phyloP scores from a whole-genome alignment of 2,797 vertebrate species.

The Poecilia wingei region DNA sequence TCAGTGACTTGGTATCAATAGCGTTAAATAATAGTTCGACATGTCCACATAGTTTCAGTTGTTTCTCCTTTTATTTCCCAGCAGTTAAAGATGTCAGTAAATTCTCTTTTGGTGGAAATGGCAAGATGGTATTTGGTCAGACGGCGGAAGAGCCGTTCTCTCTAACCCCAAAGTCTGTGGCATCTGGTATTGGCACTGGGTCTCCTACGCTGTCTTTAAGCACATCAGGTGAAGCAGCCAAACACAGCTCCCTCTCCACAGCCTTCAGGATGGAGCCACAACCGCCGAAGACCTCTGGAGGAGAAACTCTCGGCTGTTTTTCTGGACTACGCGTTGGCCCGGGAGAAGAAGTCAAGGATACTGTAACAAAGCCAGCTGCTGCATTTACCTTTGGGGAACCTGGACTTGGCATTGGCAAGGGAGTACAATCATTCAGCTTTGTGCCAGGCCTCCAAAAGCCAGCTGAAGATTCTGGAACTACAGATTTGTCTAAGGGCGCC shows the following conservation, averaged over 20 bases:
- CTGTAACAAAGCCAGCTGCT: constrained; percentile 47
- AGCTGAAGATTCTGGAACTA: constrained; percentile 51
- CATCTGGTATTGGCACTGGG: constrained; percentile 44
- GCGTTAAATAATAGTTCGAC: neutral
- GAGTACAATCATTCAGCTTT: constrained; percentile 79
- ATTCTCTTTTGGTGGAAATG: constrained; percentile 73
- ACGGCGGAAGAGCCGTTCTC: constrained; percentile 76
- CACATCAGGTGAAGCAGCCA: constrained; percentile 62
- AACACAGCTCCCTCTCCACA: constrained; percentile 43
- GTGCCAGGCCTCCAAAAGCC: constrained; percentile 66
- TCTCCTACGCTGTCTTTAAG: constrained; percentile 61
- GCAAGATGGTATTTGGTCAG: constrained; percentile 77
- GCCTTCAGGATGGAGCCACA: constrained; percentile 73
- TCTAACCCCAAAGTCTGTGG: constrained; percentile 67
- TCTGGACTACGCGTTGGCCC: constrained; percentile 91
- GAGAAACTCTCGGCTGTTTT: constrained; percentile 94
- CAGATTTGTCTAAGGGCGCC: constrained; percentile 51
- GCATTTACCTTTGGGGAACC: constrained; percentile 72
- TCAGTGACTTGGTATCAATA: neutral
- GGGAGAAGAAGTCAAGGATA: constrained; percentile 83
- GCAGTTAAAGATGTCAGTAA: constrained; percentile 78
- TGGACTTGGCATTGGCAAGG: constrained; percentile 47
- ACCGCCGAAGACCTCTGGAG: constrained; percentile 73
- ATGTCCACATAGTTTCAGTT: neutral
- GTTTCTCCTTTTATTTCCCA: constrained; percentile 11